Conservation (phyloP, 2,888 invertebrate species). For the Conus canariensis region DNA sequence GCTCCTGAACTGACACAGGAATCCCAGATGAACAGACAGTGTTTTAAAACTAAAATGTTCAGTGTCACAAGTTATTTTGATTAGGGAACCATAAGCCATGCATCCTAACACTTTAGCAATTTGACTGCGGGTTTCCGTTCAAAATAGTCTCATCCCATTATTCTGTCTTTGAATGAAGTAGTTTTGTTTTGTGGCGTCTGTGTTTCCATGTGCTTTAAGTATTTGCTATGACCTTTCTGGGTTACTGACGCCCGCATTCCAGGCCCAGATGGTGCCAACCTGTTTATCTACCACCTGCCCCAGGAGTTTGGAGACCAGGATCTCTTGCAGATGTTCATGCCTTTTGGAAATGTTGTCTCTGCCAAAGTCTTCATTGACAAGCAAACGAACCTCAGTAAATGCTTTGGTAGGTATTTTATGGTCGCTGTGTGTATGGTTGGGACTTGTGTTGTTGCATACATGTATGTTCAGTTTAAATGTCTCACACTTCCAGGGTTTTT, state of each 20-base stretch:
- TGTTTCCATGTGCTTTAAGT: conserved; percentile 29
- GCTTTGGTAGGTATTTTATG: conserved; percentile 84
- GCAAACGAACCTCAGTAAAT: conserved; percentile 99
- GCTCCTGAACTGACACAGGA: no score
- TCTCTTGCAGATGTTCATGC: conserved; percentile 96
- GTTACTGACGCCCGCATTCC: conserved; percentile 52
- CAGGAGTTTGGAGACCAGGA: conserved; percentile 99
- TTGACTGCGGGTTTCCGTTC: no score
- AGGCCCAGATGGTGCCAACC: conserved; percentile 98
- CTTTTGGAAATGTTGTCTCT: conserved; percentile 98
- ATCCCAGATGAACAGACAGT: no score
- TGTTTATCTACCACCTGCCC: conserved; percentile 99
- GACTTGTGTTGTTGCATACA: no score
- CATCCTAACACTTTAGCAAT: no score
- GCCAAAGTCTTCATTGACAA: conserved; percentile 99
- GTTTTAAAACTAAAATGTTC: no score
- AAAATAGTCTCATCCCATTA: no score
- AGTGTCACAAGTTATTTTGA: no score
- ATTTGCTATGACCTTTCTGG: conserved; percentile 37
- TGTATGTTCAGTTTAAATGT: not conserved
- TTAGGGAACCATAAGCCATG: no score
- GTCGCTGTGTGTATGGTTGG: not conserved
- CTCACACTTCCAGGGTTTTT: no score
- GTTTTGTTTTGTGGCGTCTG: conserved; percentile 24
- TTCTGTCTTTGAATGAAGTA: no score